Conservation (phyloP, 2,113 vertebrate genomes). For the Scartelaos histophorus region DNA sequence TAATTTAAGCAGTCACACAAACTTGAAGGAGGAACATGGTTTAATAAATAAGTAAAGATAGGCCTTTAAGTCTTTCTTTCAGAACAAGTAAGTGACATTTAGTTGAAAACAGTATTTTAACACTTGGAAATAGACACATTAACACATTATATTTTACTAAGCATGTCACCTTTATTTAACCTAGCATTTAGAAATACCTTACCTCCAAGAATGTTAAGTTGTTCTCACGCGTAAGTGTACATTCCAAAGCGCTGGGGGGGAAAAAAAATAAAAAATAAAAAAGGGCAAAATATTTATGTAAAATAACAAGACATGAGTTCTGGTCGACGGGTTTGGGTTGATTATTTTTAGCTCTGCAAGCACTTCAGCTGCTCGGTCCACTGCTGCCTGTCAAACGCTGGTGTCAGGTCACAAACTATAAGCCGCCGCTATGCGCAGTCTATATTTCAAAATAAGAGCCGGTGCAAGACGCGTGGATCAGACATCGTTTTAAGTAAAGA, state of each 20-base stretch:
- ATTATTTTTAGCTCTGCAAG: constrained; percentile 91
- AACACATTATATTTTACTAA: neutral
- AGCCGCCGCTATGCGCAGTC: rapidly evolving
- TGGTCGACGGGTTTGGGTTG: constrained; percentile 59
- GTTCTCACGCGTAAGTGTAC: constrained; percentile 50
- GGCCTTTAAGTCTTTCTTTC: neutral
- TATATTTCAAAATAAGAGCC: constrained; percentile 5
- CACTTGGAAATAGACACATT: neutral
- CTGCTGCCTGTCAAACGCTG: constrained; percentile 37
- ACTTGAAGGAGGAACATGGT: neutral
- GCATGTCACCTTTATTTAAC: constrained; percentile 1
- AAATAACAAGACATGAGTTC: constrained; percentile 19
- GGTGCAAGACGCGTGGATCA: neutral
- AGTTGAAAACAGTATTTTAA: neutral
- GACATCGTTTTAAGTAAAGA: neutral
- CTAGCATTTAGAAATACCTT: constrained; percentile 31
- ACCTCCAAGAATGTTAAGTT: constrained; percentile 54
- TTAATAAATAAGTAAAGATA: neutral
- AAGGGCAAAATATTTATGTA: neutral
- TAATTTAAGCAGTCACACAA: neutral
- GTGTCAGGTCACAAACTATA: neutral
- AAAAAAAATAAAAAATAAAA: constrained; percentile 33
- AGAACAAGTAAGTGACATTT: neutral
- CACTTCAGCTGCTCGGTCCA: constrained; percentile 81
- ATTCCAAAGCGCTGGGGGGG: constrained; percentile 54